phyloP scores from a whole-genome alignment of 2,797 vertebrate species.

The Acanthis flammea region DNA sequence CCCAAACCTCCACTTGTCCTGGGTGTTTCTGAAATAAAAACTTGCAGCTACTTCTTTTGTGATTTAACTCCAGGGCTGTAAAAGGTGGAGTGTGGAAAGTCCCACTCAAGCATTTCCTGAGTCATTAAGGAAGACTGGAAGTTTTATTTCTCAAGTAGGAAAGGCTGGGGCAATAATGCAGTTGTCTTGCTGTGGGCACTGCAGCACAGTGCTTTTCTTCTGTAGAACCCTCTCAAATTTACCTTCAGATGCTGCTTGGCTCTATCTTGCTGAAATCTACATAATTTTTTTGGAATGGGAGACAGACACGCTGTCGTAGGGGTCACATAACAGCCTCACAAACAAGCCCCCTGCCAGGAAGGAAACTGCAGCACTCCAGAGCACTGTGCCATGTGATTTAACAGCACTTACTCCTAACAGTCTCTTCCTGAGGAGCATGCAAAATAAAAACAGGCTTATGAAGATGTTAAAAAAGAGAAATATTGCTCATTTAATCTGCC shows the following conservation, averaged over 20 bases:
- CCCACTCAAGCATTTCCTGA: not conserved
- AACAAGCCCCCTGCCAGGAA: not conserved
- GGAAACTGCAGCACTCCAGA: not conserved
- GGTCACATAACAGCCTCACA: not conserved
- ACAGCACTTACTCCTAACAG: conserved; percentile 11
- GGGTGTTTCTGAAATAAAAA: not conserved
- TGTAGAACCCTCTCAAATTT: not conserved
- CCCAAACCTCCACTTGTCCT: not conserved
- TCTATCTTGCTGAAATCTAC: not conserved
- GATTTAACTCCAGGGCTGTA: not conserved
- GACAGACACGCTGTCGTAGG: not conserved
- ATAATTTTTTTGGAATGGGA: not conserved
- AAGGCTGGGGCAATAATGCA: not conserved
- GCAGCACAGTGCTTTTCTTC: not conserved
- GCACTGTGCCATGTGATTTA: not conserved
- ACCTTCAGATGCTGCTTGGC: not conserved
- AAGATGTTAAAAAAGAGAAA: conserved; percentile 19
- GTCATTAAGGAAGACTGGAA: not conserved
- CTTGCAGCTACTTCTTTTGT: not conserved
- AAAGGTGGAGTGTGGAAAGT: not conserved
- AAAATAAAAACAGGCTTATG: conserved; percentile 14
- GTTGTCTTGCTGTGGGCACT: not conserved
- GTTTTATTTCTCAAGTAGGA: not conserved
- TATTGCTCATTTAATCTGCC: conserved; percentile 16
- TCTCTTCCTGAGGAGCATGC: conserved; percentile 27